Evolutionary conservation across 2,797 vertebrate genomes (phyloP), one percentile per base, ranked within the genome.

Genomic region (Myotis vivesi): DNA sequence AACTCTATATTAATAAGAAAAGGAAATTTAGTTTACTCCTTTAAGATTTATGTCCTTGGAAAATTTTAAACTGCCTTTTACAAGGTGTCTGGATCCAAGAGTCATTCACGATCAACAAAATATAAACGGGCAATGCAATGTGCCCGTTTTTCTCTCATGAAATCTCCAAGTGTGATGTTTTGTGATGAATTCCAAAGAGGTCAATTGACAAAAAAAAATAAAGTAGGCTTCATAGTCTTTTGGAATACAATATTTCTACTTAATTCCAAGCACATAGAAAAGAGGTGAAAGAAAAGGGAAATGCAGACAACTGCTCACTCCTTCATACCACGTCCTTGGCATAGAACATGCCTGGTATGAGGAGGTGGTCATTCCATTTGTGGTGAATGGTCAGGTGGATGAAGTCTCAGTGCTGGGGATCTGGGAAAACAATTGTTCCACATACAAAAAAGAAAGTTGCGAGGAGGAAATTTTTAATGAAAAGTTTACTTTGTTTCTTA

Each of bases 1-100:
- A 38, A 89, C n/a, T 81, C 0, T 25, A 38, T 20, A 80, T 79
- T 41, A 93, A 92, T 51, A 92, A 89, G 46, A 96, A 92, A 33
- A 83, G 75, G 89, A 89, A 95, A 92, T 91, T 71, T 30, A 71
- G 57, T 76, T 92, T 95, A 88, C 72, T 69, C 62, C 64, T 96
- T 96, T 66, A 94, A 89, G 82, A 53, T 51, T 0, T n/a, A 69
- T 77, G n/a, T 72, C 95, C 87, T 77, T 57, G 33, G 80, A 33
- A 96, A 97, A 9, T 89, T 79, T 93, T 59, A 82, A n/a, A 33
- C 59, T 82, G 51, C 4, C 23, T 82, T 92, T 46, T 28, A 86
- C 57, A 95, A 55, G 10, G 11, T 16, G 23, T 94, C 75, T 94
- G 85, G 38, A 90, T 69, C 73, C n/a, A 79, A 69, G n/a, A 81